phyloP scores from a whole-genome alignment of 2,113 vertebrate species.

The Strigops habroptila region DNA sequence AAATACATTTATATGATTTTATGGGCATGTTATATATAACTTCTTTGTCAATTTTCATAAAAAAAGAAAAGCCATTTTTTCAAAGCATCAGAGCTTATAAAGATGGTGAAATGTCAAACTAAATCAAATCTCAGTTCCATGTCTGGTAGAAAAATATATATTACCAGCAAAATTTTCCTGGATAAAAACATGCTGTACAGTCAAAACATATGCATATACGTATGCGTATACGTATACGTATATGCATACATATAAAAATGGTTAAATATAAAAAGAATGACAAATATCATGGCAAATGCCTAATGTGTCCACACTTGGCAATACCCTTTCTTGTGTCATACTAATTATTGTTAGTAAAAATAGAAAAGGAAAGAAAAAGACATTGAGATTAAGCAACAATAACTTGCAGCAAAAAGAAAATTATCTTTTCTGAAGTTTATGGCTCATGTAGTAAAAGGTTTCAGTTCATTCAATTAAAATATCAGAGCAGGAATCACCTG shows the following conservation, averaged over 20 bases:
- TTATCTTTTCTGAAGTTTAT: neutral
- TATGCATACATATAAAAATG: neutral
- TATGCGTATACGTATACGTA: neutral
- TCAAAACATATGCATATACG: neutral
- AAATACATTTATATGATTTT: neutral
- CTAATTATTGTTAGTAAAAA: neutral
- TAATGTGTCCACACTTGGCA: neutral
- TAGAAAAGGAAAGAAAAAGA: neutral
- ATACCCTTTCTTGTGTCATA: neutral
- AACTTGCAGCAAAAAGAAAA: neutral
- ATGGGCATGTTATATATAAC: neutral
- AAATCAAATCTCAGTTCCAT: neutral
- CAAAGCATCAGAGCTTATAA: neutral
- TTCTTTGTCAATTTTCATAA: neutral
- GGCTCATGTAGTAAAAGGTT: neutral
- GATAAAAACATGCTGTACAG: neutral
- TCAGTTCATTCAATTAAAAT: neutral
- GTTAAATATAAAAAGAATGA: neutral
- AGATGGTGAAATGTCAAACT: neutral
- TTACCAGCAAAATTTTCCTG: neutral
- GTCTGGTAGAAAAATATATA: neutral
- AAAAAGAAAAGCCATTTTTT: neutral
- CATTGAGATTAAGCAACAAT: neutral
- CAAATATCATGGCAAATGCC: neutral
- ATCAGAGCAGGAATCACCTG: neutral